Percentiles rank a stretch among this genome's conserved stretches.
Evolutionary conservation across 2,113 vertebrate genomes (phyloP).

Genomic region (Syngnathus scovelli): DNA sequence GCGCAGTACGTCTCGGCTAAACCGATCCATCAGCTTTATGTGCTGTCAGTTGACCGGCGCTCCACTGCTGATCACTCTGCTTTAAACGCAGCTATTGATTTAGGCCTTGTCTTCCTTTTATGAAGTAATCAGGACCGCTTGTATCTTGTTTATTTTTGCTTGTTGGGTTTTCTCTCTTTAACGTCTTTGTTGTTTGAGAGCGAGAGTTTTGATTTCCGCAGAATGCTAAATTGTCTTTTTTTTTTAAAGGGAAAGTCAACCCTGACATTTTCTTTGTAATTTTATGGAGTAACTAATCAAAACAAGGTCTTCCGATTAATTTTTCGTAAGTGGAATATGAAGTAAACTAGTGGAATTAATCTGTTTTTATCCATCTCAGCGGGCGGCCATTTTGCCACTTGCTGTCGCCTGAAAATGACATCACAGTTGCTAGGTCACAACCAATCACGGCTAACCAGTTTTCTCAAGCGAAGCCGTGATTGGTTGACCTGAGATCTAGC

Average conservation of each 20-base stretch:
- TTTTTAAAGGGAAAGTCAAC: not conserved
- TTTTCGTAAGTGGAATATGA: too few species aligned
- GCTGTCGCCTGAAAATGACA: too few species aligned
- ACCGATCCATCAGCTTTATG: slow-evolving; percentile 51
- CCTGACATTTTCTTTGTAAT: too few species aligned
- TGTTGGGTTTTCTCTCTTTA: not conserved
- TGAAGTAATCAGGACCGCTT: slow-evolving; percentile 24
- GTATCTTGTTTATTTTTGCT: slow-evolving; percentile 9
- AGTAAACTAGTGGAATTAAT: too few species aligned
- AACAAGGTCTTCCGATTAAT: too few species aligned
- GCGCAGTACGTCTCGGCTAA: slow-evolving; percentile 28
- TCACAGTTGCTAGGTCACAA: too few species aligned
- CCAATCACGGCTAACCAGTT: too few species aligned
- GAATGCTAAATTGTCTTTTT: not conserved
- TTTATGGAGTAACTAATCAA: too few species aligned
- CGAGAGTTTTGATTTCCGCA: slow-evolving; percentile 2
- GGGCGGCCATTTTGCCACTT: too few species aligned
- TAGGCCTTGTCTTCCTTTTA: slow-evolving; percentile 26
- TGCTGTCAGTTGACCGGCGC: slow-evolving; percentile 32
- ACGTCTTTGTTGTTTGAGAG: slow-evolving; percentile 13
- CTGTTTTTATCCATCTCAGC: too few species aligned
- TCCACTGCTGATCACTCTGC: slow-evolving; percentile 27
- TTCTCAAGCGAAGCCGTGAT: too few species aligned
- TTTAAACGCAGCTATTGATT: slow-evolving; percentile 50
- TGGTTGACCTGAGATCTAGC: too few species aligned